These are phyloP conservation scores for Petaurus breviceps DNA, from an alignment of 2,113 vertebrate genomes.

Conservation along the genomic window DNA sequence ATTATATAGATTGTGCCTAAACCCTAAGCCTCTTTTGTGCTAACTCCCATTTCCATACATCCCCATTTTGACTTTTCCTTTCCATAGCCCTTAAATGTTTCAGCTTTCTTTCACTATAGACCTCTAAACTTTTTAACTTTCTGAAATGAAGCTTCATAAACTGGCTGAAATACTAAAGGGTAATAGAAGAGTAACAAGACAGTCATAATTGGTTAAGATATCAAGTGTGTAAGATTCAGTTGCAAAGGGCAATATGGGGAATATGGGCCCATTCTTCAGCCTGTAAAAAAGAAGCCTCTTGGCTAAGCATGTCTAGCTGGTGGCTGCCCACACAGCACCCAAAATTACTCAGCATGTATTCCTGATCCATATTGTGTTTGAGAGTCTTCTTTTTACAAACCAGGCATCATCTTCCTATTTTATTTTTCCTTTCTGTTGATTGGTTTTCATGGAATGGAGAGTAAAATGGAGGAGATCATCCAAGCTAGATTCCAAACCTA, in stretches of 20 bases:
- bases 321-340: background rate
- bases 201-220: background rate
- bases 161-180: background rate
- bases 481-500: background rate
- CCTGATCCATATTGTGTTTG: background rate
- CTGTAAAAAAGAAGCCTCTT: background rate
- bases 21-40: background rate
- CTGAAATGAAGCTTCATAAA: background rate
- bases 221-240: background rate
- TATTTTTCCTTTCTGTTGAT: background rate
- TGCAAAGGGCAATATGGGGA: background rate
- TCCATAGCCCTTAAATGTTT: background rate
- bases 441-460: background rate
- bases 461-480: background rate
- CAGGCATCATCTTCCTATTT: background rate
- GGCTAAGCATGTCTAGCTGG: background rate
- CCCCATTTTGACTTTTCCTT: background rate
- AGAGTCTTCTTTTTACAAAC: background rate
- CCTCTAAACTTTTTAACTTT: background rate
- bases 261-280: background rate
- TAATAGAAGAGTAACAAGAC: background rate
- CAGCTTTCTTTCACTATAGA: background rate
- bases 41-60: background rate
- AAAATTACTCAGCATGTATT: background rate
- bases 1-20: background rate